A percentile compares a stretch with the other conserved stretches of the same genome.
Evolutionary conservation across 2,113 vertebrate species (phyloP).

Genomic region (Sinocyclocheilus anshuiensis): DNA sequence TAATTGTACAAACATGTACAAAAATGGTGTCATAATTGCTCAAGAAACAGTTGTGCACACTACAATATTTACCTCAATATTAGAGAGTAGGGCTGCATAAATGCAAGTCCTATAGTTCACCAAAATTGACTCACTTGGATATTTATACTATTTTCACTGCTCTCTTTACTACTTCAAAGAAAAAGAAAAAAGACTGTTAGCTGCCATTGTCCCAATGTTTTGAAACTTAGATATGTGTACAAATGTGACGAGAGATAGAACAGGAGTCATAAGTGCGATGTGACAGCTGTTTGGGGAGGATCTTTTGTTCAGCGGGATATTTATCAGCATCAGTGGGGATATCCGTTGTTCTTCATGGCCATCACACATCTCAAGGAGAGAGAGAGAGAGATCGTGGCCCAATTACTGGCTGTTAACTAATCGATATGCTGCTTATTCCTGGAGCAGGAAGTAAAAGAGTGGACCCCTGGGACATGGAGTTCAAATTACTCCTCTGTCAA

Average conservation of each 20-base stretch:
- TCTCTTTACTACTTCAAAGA: neutral
- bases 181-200: neutral
- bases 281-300: conserved; percentile 68
- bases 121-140: neutral
- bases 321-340: conserved; percentile 81
- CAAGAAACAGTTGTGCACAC: no score
- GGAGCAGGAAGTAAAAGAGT: conserved; percentile 99
- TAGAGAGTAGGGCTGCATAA: no score
- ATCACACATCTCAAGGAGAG: conserved; percentile 91
- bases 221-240: conserved; percentile 26
- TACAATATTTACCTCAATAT: no score
- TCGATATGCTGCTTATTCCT: conserved; percentile 99
- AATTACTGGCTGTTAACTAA: conserved; percentile 99
- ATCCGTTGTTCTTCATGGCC: conserved; percentile 93
- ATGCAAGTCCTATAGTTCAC: neutral
- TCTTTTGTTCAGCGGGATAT: conserved; percentile 74
- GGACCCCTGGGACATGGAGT: conserved; percentile 94
- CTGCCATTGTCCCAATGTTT: conserved; percentile 19
- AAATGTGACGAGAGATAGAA: conserved; percentile 49
- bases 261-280: conserved; percentile 63
- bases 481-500: conserved; percentile 98
- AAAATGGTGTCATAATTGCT: no score
- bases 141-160: neutral
- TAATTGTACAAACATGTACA: no score
- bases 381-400: conserved; percentile 94